These are phyloP conservation scores for Harpalus rufipes DNA, from an alignment of 2,888 invertebrate genomes.

Conservation along the genomic window DNA sequence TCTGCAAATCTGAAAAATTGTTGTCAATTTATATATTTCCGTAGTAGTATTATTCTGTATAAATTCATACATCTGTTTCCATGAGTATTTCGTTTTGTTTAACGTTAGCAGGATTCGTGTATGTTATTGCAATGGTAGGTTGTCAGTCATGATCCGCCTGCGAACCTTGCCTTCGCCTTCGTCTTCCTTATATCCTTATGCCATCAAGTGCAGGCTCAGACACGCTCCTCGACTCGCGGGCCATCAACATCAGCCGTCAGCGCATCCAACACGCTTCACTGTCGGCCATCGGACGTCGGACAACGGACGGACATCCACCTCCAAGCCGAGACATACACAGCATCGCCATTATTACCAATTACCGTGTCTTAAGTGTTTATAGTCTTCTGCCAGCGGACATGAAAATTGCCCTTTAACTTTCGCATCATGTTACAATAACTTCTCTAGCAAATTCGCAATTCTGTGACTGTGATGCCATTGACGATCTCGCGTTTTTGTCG, in stretches of 20 bases:
- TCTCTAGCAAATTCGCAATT: slow-evolving; percentile 61
- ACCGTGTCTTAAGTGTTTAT: slow-evolving; percentile 67
- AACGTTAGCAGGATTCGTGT: not conserved
- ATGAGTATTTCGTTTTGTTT: no score
- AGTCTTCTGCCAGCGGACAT: slow-evolving; percentile 64
- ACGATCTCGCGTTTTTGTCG: slow-evolving; percentile 16
- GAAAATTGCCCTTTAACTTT: slow-evolving; percentile 65
- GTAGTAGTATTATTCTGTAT: no score
- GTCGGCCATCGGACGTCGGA: slow-evolving; percentile 9
- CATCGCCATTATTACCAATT: slow-evolving; percentile 67
- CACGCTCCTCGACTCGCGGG: not conserved
- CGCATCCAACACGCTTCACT: slow-evolving; percentile 18
- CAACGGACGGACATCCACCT: slow-evolving; percentile 40
- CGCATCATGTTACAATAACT: slow-evolving; percentile 65
- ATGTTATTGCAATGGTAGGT: slow-evolving; percentile 26
- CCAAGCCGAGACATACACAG: slow-evolving; percentile 50
- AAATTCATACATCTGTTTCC: no score
- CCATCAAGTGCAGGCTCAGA: slow-evolving; percentile 30
- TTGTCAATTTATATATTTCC: no score
- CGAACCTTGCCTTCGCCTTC: not conserved
- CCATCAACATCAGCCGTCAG: slow-evolving; percentile 50
- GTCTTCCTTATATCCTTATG: slow-evolving; percentile 29
- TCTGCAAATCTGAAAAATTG: no score
- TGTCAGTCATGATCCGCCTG: slow-evolving; percentile 4
- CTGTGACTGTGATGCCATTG: not conserved